Evolutionary conservation across 2,888 invertebrate genomes (phyloP).

Genomic region (Noctua comes): DNA sequence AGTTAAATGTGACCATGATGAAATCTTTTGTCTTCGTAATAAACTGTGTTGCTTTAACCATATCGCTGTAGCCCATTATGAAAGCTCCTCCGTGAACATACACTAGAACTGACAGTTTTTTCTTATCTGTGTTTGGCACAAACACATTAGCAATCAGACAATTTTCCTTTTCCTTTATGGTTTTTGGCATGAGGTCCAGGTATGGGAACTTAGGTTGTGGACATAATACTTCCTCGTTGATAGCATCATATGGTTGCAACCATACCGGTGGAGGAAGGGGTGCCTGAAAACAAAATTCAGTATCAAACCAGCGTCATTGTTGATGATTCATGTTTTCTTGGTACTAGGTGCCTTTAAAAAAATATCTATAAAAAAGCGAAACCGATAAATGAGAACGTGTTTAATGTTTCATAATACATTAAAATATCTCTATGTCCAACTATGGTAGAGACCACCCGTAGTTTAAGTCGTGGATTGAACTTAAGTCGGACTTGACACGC

Average conservation of each 20-base stretch:
- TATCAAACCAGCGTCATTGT: not conserved
- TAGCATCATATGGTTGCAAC: slow-evolving; percentile 51
- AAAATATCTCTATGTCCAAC: not conserved
- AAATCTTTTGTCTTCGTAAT: slow-evolving; percentile 40
- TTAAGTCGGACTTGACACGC: no score
- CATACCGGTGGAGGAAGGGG: slow-evolving; percentile 59
- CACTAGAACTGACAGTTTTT: slow-evolving; percentile 69
- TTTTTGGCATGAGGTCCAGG: slow-evolving; percentile 8
- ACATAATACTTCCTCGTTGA: slow-evolving; percentile 49
- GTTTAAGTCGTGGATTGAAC: no score
- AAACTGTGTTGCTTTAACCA: not conserved
- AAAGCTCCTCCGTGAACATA: slow-evolving; percentile 72
- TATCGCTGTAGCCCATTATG: slow-evolving; percentile 22
- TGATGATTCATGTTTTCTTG: not conserved
- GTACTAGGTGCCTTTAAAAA: not conserved
- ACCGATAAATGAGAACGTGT: not conserved
- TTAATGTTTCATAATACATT: not conserved
- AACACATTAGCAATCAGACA: slow-evolving; percentile 69
- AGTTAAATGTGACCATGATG: slow-evolving; percentile 71
- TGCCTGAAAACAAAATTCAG: slow-evolving; percentile 44
- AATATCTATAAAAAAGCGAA: no score
- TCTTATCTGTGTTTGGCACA: slow-evolving; percentile 65
- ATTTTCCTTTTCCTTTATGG: slow-evolving; percentile 49
- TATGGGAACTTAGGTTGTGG: slow-evolving; percentile 21
- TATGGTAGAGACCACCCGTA: no score